Evolutionary conservation across 2,113 vertebrate species (phyloP), one percentile per base, ranked within the genome.

Genomic region (Scalopus aquaticus): DNA sequence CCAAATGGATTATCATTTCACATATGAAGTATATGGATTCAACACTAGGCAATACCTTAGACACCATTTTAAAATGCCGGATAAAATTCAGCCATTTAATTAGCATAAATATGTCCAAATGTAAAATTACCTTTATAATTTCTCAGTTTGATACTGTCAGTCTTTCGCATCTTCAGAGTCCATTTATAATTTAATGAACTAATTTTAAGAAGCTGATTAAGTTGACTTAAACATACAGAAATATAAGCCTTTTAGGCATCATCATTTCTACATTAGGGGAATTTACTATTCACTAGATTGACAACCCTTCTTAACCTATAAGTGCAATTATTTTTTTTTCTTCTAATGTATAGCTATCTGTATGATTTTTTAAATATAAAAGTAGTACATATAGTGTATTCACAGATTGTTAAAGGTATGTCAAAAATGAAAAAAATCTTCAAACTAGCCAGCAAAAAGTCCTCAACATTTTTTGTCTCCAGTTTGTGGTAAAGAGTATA

Each of bases 1-100:
- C 73, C 94, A 95, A 96, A 96, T 91, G 32, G 13, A 74, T 94
- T 95, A 95, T 35, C 39, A 62, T 92, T 95, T 95, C 94, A 92
- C 94, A 89, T 64, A 93, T 89, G 95, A 94, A 93, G 35, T 20
- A 96, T 88, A 65, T 62, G 90, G 93, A 91, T 92, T 72, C 93
- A 92, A 84, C 54, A 91, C 87, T 81, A 77, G 77, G n/a, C 5
- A 85, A 19, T 69, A 79, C 1, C 16, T 92, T 86, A 95, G 74
- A 87, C 11, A 88, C 8, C 2, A 86, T 0, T 94, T 24, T 84
- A 86, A 93, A 96, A 95, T 88, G 5, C 5, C 17, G 0, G 42
- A 73, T 26, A 95, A 96, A 97, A 82, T 56, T 8, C 39, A 96
- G 2, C 2, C 69, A 0, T 56, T 85, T 77, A 32, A 35, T 86